Base-by-base conservation (phyloP, 1,140 invertebrate species). In the Atta colombica region DNA sequence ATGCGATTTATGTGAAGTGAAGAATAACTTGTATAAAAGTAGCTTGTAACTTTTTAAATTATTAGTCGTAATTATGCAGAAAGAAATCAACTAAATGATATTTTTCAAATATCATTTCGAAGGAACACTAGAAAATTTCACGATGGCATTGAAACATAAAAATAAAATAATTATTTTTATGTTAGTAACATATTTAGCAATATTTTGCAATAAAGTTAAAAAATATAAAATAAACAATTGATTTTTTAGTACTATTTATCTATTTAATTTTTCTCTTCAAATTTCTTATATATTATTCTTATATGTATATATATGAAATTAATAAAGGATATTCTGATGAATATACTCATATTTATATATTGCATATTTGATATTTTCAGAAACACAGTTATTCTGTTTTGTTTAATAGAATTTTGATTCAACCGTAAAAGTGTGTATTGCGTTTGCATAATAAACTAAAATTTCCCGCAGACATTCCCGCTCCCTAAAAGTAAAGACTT, bases 401-500 rank as follows among this genome's bases (percentile, higher is more conserved):
- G 65, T 45, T 25, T 55, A 3, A 49, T 69, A 28, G 35, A 72
- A 60, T 18, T 75, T 75, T 21, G 18, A 74, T 61, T 16, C n/a
- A 31, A 21, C 2, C 4, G 25, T n/a, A 61, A 74, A 49, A n/a
- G 68, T 49, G 53, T 60, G 53, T 14, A 49, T 60, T 35, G 16
- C 10, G 25, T 65, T 31, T 35, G 39, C 12, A 35, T 51, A 12
- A 60, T 18, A 16, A 25, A 63, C 68, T 14, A 14, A 84, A 51
- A 75, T 74, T 75, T 75, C 69, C 31, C 21, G 69, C 39, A 18
- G 35, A 60, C 58, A 51, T 49, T 55, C 45, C 21, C 25, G 6
- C 39, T 66, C 39, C 39, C 39, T 51, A 69, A 86, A 78, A 68
- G 25, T 31, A 78, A 78, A 81, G 63, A 69, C 18, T 31, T 66